These are phyloP conservation scores for Caenorhabditis sulstoni DNA, from an alignment of 2,888 invertebrate species.

Conservation along the genomic window DNA sequence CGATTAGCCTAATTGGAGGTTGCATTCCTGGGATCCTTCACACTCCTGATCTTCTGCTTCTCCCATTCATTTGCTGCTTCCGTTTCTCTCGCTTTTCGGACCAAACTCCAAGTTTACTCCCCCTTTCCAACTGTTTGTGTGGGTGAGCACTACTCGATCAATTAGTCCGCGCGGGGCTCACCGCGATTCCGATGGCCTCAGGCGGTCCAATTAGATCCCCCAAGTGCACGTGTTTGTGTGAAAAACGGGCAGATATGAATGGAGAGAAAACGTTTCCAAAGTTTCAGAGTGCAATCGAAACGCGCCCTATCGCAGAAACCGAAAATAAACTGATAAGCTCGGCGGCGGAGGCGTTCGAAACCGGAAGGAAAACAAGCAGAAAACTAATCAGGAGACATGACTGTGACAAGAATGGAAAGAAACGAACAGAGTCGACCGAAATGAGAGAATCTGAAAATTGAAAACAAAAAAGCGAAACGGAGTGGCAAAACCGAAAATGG, in stretches of 20 bases:
- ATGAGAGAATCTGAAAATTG: background rate
- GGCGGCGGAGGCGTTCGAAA: background rate
- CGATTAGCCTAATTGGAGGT: background rate
- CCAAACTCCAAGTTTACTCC: background rate
- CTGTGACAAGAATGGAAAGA: background rate
- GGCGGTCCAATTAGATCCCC: constrained; percentile 47
- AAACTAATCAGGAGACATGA: constrained; percentile 23
- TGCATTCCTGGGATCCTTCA: background rate
- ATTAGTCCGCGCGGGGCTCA: constrained; percentile 26
- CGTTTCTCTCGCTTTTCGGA: background rate
- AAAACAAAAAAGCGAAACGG: constrained; percentile 10
- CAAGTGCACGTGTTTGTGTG: background rate
- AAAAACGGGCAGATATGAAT: background rate
- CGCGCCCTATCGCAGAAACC: background rate
- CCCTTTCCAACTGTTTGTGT: background rate
- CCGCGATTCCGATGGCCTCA: constrained; percentile 19
- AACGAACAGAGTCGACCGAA: background rate
- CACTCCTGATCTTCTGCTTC: background rate
- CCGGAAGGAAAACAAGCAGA: constrained; percentile 10
- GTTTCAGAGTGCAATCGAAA: constrained; percentile 5
- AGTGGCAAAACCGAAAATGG: no score
- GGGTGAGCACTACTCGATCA: constrained; percentile 24
- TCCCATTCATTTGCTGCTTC: background rate
- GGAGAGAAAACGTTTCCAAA: background rate
- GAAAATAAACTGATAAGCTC: background rate